These are phyloP conservation scores for Micrasema minimum DNA, from an alignment of 1,140 invertebrate species.

Conservation along the genomic window DNA sequence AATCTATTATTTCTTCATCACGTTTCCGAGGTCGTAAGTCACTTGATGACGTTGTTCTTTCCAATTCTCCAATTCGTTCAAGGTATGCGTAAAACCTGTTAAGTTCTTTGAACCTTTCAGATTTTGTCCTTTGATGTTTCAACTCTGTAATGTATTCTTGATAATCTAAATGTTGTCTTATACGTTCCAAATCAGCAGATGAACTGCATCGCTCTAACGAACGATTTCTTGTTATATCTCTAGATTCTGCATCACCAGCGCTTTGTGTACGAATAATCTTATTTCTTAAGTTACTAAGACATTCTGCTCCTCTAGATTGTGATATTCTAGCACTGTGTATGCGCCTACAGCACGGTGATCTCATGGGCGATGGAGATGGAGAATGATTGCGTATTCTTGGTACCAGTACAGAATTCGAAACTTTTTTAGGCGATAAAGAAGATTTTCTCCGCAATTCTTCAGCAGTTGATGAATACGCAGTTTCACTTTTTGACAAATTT, in stretches of 20 bases:
- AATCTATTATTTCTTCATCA: constrained; percentile 85
- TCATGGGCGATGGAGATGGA: constrained; percentile 67
- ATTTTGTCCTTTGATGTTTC: constrained; percentile 77
- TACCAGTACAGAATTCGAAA: constrained; percentile 56
- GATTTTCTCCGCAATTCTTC: constrained; percentile 23
- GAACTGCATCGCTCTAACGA: constrained; percentile 59
- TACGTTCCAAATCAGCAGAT: constrained; percentile 61
- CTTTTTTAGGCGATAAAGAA: constrained; percentile 50
- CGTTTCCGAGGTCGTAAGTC: constrained; percentile 77
- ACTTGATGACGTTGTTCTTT: constrained; percentile 76
- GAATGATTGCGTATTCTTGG: constrained; percentile 61
- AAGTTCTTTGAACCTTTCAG: constrained; percentile 85
- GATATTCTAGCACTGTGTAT: constrained; percentile 67
- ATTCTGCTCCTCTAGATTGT: constrained; percentile 56
- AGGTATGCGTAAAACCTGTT: constrained; percentile 87
- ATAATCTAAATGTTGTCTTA: constrained; percentile 70
- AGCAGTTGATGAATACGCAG: constrained; percentile 28
- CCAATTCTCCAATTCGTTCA: constrained; percentile 85
- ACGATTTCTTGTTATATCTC: constrained; percentile 2
- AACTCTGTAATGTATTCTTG: constrained; percentile 78
- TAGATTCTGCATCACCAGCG: constrained; percentile 69
- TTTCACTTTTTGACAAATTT: constrained; percentile 29
- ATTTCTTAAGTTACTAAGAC: constrained; percentile 55
- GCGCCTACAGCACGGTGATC: constrained; percentile 74
- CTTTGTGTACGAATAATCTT: constrained; percentile 70